Percentiles rank a stretch among this genome's conserved stretches.
Evolutionary conservation across 2,113 vertebrate species (phyloP).

Genomic region (Colaptes auratus): DNA sequence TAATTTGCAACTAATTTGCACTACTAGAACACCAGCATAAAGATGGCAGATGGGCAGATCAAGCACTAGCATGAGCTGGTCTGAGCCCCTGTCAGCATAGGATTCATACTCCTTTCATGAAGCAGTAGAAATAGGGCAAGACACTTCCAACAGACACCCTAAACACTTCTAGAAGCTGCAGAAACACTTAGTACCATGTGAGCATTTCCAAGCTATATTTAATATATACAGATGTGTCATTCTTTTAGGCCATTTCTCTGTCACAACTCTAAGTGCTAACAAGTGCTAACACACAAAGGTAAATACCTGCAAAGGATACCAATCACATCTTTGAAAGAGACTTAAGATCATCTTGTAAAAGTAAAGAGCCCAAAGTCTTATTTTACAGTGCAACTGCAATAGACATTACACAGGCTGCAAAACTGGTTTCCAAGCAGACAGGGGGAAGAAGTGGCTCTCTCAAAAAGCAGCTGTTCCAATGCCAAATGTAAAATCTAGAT

Average conservation of each 20-base stretch:
- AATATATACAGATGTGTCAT: not conserved
- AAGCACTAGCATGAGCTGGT: not conserved
- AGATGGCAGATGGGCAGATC: not conserved
- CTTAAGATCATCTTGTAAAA: not conserved
- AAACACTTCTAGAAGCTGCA: not conserved
- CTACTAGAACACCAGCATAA: not conserved
- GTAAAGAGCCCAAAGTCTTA: not conserved
- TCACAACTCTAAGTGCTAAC: not conserved
- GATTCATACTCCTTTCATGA: not conserved
- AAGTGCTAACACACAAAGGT: not conserved
- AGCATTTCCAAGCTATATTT: not conserved
- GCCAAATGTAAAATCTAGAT: not conserved
- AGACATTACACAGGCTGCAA: not conserved
- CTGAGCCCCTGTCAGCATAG: not conserved
- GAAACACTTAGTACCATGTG: not conserved
- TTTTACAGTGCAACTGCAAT: not conserved
- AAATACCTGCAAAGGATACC: not conserved
- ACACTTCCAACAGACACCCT: not conserved
- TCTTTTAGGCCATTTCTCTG: not conserved
- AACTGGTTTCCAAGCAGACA: not conserved
- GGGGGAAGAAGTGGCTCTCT: not conserved
- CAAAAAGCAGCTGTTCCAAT: not conserved
- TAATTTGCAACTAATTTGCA: not conserved
- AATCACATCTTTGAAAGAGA: not conserved
- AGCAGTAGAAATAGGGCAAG: not conserved